phyloP scores from a whole-genome alignment of 2,113 vertebrate genomes.

The Pteronura brasiliensis region DNA sequence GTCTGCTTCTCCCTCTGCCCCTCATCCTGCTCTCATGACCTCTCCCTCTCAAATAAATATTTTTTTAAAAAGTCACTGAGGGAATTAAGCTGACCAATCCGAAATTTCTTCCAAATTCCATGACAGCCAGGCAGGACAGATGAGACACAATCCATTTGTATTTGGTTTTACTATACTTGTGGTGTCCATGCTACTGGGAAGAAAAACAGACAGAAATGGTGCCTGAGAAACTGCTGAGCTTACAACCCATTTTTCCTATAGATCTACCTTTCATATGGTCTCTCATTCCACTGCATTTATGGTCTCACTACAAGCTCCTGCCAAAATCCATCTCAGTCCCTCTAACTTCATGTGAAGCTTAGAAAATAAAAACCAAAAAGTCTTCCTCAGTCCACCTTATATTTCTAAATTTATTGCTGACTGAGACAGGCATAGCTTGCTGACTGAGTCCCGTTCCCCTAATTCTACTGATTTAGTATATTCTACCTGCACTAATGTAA shows the following conservation, averaged over 20 bases:
- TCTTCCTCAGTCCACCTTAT: neutral
- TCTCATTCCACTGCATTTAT: neutral
- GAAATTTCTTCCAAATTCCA: neutral
- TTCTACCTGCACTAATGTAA: slow-evolving; percentile 41
- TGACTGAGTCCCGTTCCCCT: slow-evolving; percentile 11
- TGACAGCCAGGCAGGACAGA: neutral
- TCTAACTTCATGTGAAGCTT: neutral
- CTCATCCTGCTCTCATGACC: too few species aligned
- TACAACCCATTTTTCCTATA: neutral
- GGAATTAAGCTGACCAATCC: neutral
- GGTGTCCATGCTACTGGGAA: too few species aligned
- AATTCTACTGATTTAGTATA: slow-evolving; percentile 49
- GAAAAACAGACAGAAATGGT: neutral
- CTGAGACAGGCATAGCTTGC: neutral
- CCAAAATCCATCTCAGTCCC: neutral
- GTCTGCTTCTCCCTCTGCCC: too few species aligned
- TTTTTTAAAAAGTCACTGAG: neutral
- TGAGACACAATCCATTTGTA: neutral
- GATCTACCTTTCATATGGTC: neutral
- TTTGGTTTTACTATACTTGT: neutral
- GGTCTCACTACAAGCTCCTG: neutral
- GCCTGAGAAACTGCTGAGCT: neutral
- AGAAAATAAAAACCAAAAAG: neutral
- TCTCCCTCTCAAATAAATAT: too few species aligned
- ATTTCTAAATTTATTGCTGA: slow-evolving; percentile 42